Conservation (phyloP, 1,140 invertebrate species). For the Sinella curviseta region DNA sequence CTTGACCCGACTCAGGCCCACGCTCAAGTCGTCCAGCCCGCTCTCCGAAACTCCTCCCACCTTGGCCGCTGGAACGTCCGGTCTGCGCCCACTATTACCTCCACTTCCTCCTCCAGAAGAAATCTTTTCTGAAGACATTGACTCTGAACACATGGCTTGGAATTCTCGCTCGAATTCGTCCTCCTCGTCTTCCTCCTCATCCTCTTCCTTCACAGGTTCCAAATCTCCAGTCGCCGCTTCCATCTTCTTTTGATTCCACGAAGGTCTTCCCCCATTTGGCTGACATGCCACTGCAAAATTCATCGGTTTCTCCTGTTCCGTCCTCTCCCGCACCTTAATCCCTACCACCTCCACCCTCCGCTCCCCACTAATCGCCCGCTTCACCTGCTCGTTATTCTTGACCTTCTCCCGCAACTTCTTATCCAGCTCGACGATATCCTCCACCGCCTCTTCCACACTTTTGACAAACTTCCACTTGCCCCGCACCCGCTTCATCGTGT, state of each 20-base stretch:
- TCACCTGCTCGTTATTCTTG: too few species aligned
- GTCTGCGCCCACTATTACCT: not conserved
- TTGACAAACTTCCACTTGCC: conserved; percentile 72
- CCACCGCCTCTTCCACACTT: conserved; percentile 70
- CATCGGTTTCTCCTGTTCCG: too few species aligned
- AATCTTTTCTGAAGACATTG: too few species aligned
- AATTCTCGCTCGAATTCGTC: not conserved
- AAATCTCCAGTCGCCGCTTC: not conserved
- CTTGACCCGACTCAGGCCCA: conserved; percentile 64
- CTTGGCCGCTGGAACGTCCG: not conserved
- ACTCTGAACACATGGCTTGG: not conserved
- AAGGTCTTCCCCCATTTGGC: too few species aligned
- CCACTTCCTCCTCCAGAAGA: not conserved
- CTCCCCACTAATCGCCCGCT: too few species aligned
- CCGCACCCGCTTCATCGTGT: conserved; percentile 73
- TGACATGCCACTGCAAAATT: too few species aligned
- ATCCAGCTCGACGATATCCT: conserved; percentile 74
- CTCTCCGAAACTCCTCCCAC: not conserved
- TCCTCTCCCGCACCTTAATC: too few species aligned
- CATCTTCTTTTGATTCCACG: not conserved
- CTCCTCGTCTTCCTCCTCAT: not conserved
- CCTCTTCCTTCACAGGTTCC: not conserved
- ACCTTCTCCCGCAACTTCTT: conserved; percentile 59
- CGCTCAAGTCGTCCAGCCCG: not conserved
- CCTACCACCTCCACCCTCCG: too few species aligned